Conservation (phyloP, 1,140 invertebrate genomes). For the Trachelipus rathkii region DNA sequence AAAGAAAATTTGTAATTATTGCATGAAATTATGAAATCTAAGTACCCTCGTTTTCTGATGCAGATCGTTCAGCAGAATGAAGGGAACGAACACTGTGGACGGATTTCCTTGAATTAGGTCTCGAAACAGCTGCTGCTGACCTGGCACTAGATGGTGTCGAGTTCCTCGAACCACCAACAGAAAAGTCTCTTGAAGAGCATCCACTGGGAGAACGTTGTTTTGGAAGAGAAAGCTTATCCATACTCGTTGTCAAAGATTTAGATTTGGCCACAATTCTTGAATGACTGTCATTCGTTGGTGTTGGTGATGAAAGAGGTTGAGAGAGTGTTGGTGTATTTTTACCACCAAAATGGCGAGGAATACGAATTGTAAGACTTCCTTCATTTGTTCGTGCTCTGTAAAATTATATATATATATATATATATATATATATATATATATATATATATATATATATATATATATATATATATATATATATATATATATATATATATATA, state of each 20-base stretch:
- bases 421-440: no score
- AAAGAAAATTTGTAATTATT: no score
- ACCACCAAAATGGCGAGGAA: constrained; percentile 33
- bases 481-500: no score
- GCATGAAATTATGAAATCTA: no score
- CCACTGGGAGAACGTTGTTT: background rate
- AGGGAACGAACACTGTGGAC: background rate
- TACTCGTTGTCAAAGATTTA: constrained; percentile 36
- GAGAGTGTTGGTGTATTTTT: constrained; percentile 11
- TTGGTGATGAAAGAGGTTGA: constrained; percentile 23
- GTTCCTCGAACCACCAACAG: constrained; percentile 10
- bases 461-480: no score
- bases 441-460: no score
- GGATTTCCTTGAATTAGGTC: background rate
- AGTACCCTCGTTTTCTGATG: background rate
- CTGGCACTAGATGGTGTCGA: constrained; percentile 27
- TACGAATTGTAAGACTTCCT: constrained; percentile 33
- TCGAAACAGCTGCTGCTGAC: background rate
- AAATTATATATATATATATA: no score
- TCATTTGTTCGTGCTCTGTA: constrained; percentile 33
- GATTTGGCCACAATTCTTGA: constrained; percentile 26
- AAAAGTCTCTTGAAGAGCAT: background rate
- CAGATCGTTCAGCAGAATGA: background rate
- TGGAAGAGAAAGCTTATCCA: constrained; percentile 32
- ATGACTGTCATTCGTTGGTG: constrained; percentile 22